Percentiles rank a stretch among this genome's conserved stretches.
These are phyloP conservation scores for Colostygia pectinataria DNA, from an alignment of 2,888 invertebrate species.

Conservation along the genomic window DNA sequence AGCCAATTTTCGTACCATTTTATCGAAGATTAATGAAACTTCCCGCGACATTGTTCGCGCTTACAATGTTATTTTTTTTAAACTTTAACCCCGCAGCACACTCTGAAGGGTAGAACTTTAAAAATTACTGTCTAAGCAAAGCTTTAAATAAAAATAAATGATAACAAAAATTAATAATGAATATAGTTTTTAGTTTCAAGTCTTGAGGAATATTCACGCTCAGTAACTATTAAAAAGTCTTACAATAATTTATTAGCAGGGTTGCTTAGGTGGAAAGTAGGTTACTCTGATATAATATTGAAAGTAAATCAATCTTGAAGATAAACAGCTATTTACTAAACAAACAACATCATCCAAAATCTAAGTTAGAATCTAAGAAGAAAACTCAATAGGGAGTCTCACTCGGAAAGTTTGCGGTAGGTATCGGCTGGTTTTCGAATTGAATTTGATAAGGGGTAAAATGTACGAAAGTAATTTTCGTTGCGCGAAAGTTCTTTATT, in stretches of 20 bases:
- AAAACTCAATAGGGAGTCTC: conserved; percentile 46
- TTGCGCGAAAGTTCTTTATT: conserved; percentile 46
- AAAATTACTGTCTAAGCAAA: no score
- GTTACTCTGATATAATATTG: not conserved
- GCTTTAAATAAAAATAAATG: no score
- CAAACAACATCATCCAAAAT: conserved; percentile 29
- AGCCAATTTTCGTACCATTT: no score
- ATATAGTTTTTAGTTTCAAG: no score
- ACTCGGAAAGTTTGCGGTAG: conserved; percentile 48
- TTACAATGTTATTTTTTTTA: no score
- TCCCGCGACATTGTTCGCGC: no score
- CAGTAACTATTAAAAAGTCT: no score
- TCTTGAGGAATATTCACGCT: no score
- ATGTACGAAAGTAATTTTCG: conserved; percentile 54
- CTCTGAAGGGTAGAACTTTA: no score
- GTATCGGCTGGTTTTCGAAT: conserved; percentile 50
- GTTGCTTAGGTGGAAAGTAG: not conserved
- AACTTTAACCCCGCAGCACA: no score
- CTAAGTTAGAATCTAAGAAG: conserved; percentile 35
- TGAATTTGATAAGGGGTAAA: conserved; percentile 61
- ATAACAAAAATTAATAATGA: no score
- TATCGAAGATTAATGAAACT: not conserved
- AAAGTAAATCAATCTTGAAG: conserved; percentile 17
- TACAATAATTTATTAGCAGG: no score
- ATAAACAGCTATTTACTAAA: conserved; percentile 24